Base-by-base conservation (phyloP, 2,888 invertebrate genomes). In the Dorcus hopei region DNA sequence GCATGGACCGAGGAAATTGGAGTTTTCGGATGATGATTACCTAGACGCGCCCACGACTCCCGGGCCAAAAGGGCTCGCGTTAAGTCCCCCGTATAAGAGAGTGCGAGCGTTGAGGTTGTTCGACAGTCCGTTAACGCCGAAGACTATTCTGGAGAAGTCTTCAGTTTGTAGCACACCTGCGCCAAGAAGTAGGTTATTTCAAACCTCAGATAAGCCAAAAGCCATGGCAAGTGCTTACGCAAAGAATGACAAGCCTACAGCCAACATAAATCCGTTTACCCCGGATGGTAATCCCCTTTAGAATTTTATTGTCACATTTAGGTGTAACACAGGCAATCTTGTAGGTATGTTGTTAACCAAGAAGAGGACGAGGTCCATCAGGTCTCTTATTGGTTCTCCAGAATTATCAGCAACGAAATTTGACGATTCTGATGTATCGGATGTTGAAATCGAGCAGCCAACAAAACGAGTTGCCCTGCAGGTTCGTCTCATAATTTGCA, bases 221-320 rank as follows among this genome's bases (percentile, higher is more conserved):
- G 73, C 78, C 40, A 77, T 79, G n/a, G 72, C 79, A 9, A 69
- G 70, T 62, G 72, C 73, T 16, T 80, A 78, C 68, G 72, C 69
- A 42, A 80, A 77, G 70, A 70, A 73, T 23, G 81, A 82, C 3
- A 80, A 83, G 58, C 85, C 87, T 0, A 72, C 83, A 0, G 91
- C 88, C 33, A 94, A 93, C 78, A 86, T 93, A 47, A 94, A 94
- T 79, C 94, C 94, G 0, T 94, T 94, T 70, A 91, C 91, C 3
- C 91, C 91, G 3, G 88, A 87, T 70, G 89, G 88, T 87, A 74
- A 75, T 77, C 57, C 42, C 19, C 2, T 19, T 2, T 9, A 45
- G 11, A 11, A 19, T n/a, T 38, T 51, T 14, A 39, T 11, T 8
- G 6, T 48, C 16, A 48, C 11, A 14, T 1, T n/a, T 48, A 6